phyloP scores from a whole-genome alignment of 2,797 vertebrate genomes.

The Melanotaenia boesemani region DNA sequence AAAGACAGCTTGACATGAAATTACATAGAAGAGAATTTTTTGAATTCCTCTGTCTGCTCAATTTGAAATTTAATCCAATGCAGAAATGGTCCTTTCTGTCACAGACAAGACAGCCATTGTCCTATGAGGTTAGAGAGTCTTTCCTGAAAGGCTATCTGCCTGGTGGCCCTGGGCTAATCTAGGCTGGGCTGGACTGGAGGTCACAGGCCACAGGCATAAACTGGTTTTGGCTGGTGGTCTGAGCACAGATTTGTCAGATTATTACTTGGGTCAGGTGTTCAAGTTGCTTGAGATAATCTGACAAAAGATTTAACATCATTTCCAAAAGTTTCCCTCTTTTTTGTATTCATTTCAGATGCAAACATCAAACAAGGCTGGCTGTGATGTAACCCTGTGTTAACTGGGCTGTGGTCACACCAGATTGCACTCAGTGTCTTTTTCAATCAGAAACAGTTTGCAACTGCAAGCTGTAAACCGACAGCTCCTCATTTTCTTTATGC shows the following conservation, averaged over 20 bases:
- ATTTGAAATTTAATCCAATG: constrained; percentile 75
- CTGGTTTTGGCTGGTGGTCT: constrained; percentile 66
- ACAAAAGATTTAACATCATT: constrained; percentile 39
- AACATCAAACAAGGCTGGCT: neutral
- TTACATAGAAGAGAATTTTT: constrained; percentile 54
- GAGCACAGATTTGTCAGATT: constrained; percentile 44
- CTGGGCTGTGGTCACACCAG: neutral
- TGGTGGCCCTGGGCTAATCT: constrained; percentile 70
- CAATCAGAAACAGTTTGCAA: neutral
- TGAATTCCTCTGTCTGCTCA: constrained; percentile 65
- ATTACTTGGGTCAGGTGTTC: constrained; percentile 64
- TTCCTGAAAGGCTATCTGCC: constrained; percentile 79
- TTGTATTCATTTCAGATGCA: constrained; percentile 9
- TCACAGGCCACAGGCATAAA: constrained; percentile 71
- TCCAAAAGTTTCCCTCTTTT: neutral
- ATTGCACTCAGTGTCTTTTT: constrained; percentile 3
- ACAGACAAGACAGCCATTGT: constrained; percentile 84
- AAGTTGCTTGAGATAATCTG: constrained; percentile 58
- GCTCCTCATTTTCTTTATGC: constrained; percentile 1
- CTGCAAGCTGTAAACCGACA: neutral
- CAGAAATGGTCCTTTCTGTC: constrained; percentile 77
- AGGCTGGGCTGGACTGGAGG: constrained; percentile 49
- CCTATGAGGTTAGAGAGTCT: constrained; percentile 58
- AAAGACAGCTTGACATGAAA: constrained; percentile 45
- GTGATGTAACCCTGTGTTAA: neutral